Evolutionary conservation across 2,113 vertebrate genomes (phyloP), one percentile per base, ranked within the genome.

Genomic region (Pedetes capensis): DNA sequence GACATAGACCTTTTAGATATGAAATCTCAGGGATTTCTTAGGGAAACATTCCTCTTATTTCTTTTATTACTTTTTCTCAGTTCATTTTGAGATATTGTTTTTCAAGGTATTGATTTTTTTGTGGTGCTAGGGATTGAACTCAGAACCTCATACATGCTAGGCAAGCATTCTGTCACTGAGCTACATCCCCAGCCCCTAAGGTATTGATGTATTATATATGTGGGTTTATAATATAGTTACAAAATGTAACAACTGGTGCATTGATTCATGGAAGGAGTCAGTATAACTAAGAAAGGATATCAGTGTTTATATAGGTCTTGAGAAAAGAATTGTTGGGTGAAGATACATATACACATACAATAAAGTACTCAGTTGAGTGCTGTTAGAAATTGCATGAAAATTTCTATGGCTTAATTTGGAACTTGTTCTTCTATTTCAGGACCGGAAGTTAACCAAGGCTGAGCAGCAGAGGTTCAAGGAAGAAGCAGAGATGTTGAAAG

Each of bases 401-500:
- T 89, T 74, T 87, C 44, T 91, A 18, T 72, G 10, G 25, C 76
- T 72, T 88, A 89, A 81, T 91, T 96, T 95, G 87, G 34, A 96
- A 89, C 11, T 89, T 85, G 22, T 89, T 93, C 59, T 81, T 91
- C 37, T 61, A 55, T 91, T 94, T 92, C 97, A 99, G 99, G 99
- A 99, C 96, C 98, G 99, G 53, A 99, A 99, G 97, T 97, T 99
- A 97, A 99, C 99, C 97, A 99, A 99, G 97, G 98, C 97, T 10
- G 99, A 99, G 96, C 99, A 99, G 93, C 99, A 99, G 49, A 98
- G 99, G 16, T 99, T 99, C 97, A 99, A 99, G 96, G 99, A 99
- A 96, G 99, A 99, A 97, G 99, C 99, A 0, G 99, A 99, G 97
- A 99, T 99, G 99, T 96, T 99, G 68, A 99, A 99, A 88, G 99